Percentiles rank a stretch among this genome's conserved stretches.
Evolutionary conservation across 1,140 invertebrate species (phyloP).

Genomic region (Protaetia brevitarsis): DNA sequence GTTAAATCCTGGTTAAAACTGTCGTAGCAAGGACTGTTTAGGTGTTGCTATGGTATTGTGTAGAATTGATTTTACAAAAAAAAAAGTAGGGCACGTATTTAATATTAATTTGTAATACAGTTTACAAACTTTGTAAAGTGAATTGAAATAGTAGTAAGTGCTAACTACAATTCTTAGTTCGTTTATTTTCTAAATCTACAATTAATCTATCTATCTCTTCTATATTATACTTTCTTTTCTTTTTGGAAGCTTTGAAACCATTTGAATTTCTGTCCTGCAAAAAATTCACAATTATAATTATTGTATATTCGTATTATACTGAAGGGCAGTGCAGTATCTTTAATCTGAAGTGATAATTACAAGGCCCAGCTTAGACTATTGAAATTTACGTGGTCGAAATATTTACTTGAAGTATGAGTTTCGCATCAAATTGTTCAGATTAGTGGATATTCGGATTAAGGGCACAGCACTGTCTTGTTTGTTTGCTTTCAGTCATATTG

Average conservation of each 20-base stretch:
- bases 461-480: no score
- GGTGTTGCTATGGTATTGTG: not conserved
- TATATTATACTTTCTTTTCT: slow-evolving; percentile 39
- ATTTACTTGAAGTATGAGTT: no score
- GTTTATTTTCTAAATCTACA: slow-evolving; percentile 38
- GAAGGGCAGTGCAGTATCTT: no score
- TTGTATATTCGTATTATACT: not conserved
- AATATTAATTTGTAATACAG: no score
- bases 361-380: no score
- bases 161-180: not conserved
- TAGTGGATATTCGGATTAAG: slow-evolving; percentile 32
- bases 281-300: not conserved
- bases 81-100: not conserved
- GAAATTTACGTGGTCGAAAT: no score
- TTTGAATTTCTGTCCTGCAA: slow-evolving; percentile 36
- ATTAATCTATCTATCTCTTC: slow-evolving; percentile 44
- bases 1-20: no score
- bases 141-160: not conserved
- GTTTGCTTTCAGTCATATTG: no score
- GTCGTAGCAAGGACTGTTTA: no score
- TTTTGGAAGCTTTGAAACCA: slow-evolving; percentile 35
- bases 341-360: no score
- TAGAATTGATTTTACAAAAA: no score
- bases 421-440: not conserved
- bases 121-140: not conserved